phyloP scores from a whole-genome alignment of 2,888 invertebrate species.

The Lasioglossum figueresi region DNA sequence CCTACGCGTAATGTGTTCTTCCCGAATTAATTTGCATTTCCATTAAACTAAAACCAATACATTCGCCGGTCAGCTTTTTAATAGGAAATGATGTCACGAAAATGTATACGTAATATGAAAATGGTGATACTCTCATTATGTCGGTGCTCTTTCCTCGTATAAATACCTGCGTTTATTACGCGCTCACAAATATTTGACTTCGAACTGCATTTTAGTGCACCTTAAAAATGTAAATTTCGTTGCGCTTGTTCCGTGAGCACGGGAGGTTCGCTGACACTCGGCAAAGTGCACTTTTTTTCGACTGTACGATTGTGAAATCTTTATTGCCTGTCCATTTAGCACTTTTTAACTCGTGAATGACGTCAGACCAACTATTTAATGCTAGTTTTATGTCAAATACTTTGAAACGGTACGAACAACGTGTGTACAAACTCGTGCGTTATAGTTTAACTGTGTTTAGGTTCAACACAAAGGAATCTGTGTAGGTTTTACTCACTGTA shows the following conservation, averaged over 20 bases:
- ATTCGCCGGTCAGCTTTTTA: slow-evolving; percentile 18
- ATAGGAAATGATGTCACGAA: slow-evolving; percentile 11
- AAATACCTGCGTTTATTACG: background rate
- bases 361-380: background rate
- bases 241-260: background rate
- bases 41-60: slow-evolving; percentile 16
- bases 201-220: slow-evolving; percentile 8
- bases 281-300: background rate
- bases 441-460: background rate
- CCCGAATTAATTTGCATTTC: slow-evolving; percentile 17
- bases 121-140: slow-evolving; percentile 19
- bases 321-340: background rate
- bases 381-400: background rate
- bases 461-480: background rate
- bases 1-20: slow-evolving; percentile 15
- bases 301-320: background rate
- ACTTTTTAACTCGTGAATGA: background rate
- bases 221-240: slow-evolving; percentile 4
- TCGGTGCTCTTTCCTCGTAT: slow-evolving; percentile 14
- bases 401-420: background rate
- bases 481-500: background rate
- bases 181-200: slow-evolving; percentile 12
- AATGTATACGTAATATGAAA: slow-evolving; percentile 27
- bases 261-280: too few species aligned
- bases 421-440: background rate